These are phyloP conservation scores for Pocillopora grandis DNA, from an alignment of 92 coral and sea anemone genomes.

Conservation along the genomic window DNA sequence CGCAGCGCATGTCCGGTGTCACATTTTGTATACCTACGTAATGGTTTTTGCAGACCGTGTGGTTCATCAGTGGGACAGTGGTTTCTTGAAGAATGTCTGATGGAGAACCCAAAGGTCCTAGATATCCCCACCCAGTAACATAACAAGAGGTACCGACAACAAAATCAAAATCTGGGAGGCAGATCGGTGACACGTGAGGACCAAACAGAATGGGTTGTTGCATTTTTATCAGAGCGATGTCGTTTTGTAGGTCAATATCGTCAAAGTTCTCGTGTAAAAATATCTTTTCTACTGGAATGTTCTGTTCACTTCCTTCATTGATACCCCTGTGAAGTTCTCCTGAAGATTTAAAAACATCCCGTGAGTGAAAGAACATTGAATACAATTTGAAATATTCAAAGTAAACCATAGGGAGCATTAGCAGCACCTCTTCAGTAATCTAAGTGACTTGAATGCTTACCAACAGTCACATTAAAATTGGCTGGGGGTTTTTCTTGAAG, in stretches of 20 bases:
- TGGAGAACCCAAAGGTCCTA: constrained; percentile 31
- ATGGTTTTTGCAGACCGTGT: constrained; percentile 41
- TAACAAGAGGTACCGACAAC: constrained; percentile 69
- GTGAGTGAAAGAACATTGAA: not conserved
- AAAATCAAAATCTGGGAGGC: constrained; percentile 75
- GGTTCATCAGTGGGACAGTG: constrained; percentile 69
- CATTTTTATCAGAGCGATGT: constrained; percentile 82
- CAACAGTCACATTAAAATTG: constrained; percentile 71
- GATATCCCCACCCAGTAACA: constrained; percentile 93
- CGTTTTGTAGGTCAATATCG: constrained; percentile 51
- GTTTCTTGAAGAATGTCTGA: constrained; percentile 83
- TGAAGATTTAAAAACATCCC: not conserved
- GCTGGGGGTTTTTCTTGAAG: not conserved
- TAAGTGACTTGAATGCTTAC: constrained; percentile 30
- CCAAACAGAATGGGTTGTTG: constrained; percentile 60
- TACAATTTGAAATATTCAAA: not conserved
- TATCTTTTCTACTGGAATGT: constrained; percentile 69
- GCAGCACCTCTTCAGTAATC: not conserved
- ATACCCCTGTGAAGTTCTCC: constrained; percentile 71
- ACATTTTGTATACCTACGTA: constrained; percentile 52
- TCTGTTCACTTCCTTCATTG: constrained; percentile 76
- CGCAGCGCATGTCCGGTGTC: constrained; percentile 87
- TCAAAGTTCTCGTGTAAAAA: constrained; percentile 65
- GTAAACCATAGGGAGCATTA: not conserved
- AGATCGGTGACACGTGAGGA: constrained; percentile 71